Conservation (phyloP, 2,113 vertebrate species). For the Grus americana region DNA sequence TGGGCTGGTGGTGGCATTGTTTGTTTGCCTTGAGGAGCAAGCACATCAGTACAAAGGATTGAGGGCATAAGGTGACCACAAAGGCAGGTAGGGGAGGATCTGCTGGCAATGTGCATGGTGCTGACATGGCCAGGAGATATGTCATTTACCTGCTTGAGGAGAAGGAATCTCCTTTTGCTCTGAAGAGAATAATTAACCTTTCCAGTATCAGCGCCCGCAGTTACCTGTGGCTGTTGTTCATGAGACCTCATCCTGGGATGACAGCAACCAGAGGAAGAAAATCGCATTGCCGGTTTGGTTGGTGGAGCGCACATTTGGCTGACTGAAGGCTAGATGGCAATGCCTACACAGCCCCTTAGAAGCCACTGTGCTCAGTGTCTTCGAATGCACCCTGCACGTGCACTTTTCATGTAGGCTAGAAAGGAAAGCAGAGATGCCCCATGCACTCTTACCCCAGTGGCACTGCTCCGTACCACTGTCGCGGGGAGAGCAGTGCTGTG, state of each 20-base stretch:
- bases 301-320: neutral
- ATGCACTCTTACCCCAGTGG: no score
- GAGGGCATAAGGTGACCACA: neutral
- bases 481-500: no score
- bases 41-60: neutral
- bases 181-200: neutral
- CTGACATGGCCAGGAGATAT: neutral
- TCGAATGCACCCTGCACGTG: neutral
- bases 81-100: neutral
- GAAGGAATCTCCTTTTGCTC: neutral
- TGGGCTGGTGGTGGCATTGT: neutral
- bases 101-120: neutral
- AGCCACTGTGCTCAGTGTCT: neutral
- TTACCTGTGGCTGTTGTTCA: neutral
- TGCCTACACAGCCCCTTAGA: neutral
- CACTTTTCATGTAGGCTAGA: neutral
- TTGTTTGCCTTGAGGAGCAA: neutral
- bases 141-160: neutral
- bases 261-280: neutral
- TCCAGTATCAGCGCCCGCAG: neutral
- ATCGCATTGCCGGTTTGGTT: neutral
- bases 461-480: accelerated
- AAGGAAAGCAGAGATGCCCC: neutral
- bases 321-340: neutral
- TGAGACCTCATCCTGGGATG: neutral